Conservation (phyloP, 2,797 vertebrate genomes). For the Sebastes matsubarae region DNA sequence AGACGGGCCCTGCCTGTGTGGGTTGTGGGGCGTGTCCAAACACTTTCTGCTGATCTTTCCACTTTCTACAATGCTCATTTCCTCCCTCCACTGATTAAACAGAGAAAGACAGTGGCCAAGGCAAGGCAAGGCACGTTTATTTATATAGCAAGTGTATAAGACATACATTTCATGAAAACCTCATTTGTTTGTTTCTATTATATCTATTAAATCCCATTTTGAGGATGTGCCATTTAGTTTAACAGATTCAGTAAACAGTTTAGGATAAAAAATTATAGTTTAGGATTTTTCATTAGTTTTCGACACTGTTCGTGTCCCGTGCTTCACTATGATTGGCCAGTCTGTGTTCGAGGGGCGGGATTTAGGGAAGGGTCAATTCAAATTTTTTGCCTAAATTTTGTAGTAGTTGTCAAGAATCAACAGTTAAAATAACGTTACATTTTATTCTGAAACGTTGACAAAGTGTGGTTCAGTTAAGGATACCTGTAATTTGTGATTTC, state of each 20-base stretch:
- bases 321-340: too few species aligned
- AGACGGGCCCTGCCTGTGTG: background rate
- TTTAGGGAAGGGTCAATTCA: background rate
- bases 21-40: background rate
- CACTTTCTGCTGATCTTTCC: background rate
- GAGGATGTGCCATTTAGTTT: background rate
- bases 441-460: background rate
- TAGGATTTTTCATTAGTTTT: background rate
- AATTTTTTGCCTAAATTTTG: background rate
- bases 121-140: too few species aligned
- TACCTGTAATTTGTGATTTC: background rate
- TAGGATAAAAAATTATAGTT: background rate
- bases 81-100: background rate
- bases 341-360: too few species aligned
- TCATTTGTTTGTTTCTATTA: too few species aligned
- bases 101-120: background rate
- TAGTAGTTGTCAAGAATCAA: background rate
- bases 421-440: background rate
- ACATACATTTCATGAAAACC: background rate
- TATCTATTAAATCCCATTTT: background rate
- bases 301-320: too few species aligned
- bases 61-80: background rate
- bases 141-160: too few species aligned
- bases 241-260: background rate
- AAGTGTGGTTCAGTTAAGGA: background rate